Percentiles rank a stretch among this genome's conserved stretches.
phyloP scores from a whole-genome alignment of 2,797 vertebrate genomes.

The Pogoniulus pusillus region DNA sequence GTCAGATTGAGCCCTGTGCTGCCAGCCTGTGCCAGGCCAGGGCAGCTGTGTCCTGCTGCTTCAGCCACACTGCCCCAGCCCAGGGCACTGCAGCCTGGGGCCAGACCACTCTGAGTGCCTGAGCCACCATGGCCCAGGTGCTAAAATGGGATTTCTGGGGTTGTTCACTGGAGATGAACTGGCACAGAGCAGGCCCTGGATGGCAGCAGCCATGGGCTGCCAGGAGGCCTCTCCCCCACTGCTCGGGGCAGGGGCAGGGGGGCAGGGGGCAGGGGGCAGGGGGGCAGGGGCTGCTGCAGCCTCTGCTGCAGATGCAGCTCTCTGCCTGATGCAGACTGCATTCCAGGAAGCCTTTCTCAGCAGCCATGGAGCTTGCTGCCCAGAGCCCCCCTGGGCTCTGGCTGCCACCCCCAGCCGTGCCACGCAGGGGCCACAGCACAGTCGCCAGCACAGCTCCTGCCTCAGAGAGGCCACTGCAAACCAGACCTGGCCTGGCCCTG shows the following conservation, averaged over 20 bases:
- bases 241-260: not conserved
- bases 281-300: not conserved
- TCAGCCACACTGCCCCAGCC: not conserved
- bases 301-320: not conserved
- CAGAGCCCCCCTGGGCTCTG: not conserved
- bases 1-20: not conserved
- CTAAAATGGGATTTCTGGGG: not conserved
- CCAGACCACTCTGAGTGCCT: not conserved
- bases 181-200: not conserved
- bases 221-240: rapidly evolving
- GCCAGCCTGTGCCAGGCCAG: not conserved
- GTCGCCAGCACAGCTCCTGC: not conserved
- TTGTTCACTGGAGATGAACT: not conserved
- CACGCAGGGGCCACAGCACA: not conserved
- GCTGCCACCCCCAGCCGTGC: not conserved
- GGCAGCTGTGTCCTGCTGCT: not conserved
- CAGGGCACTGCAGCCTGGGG: not conserved
- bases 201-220: not conserved
- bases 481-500: not conserved
- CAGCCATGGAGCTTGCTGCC: not conserved
- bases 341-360: not conserved
- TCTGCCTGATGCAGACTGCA: not conserved
- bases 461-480: not conserved
- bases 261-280: not conserved
- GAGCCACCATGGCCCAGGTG: not conserved